Base-by-base conservation (phyloP, 2,113 vertebrate genomes). In the Neodontobutis hainanensis region DNA sequence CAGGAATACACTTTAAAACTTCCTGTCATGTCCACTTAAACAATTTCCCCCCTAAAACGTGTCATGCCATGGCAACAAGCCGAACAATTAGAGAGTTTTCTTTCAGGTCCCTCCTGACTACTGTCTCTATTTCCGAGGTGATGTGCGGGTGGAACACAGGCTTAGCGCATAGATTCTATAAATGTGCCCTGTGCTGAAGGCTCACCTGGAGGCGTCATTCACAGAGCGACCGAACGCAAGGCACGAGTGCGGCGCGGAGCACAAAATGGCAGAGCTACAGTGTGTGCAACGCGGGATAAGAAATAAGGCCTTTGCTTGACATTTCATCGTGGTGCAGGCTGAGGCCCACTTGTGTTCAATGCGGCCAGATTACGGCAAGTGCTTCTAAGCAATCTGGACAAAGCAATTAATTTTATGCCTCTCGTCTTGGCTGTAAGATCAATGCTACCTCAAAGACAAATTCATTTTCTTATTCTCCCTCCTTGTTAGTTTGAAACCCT, bases 391-490 rank as follows among this genome's bases (percentile, higher is more conserved):
- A 73, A 82, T 73, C 84, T 38, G 44, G 75, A 81, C 71, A 76
- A 83, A 85, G 65, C 79, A 65, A 76, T 85, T 87, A 42, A 78
- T 85, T 88, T 85, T 65, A 81, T 70, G 73, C 66, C 67, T 73
- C 63, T 76, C 48, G n/a, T 82, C 68, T 86, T 77, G 75, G 65
- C 68, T 61, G 45, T 74, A 47, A 73, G 84, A 91, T 90, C 88
- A 87, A 90, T 90, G 78, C 65, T 63, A 76, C 80, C 87, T 85
- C 72, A 65, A 82, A 82, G 80, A 85, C 82, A 84, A 88, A 90
- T 89, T 85, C 42, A 82, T 89, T 87, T 88, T 84, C 81, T 83
- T 72, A 70, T 83, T 11, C 81, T 85, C 71, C 70, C 55, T 75
- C 66, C 77, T 73, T 69, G 83, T 89, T 83, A 86, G 74, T 70